These are phyloP conservation scores for Drosophila niveifrons DNA, from an alignment of 2,888 invertebrate genomes.

Conservation along the genomic window DNA sequence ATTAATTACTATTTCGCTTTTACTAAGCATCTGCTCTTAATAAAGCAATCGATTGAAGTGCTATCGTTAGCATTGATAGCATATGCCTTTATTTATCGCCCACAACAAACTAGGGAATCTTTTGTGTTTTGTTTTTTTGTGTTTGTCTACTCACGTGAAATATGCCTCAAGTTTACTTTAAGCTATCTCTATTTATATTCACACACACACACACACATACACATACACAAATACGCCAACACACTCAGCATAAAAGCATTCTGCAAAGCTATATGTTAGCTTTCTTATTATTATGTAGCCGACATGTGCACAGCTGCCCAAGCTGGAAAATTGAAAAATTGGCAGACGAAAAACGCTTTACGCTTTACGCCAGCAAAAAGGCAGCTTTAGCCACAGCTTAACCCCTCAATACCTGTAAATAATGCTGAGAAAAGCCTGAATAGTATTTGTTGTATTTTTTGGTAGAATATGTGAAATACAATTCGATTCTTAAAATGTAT, in stretches of 20 bases:
- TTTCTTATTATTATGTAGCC: conserved; percentile 25
- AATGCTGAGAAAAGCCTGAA: neutral
- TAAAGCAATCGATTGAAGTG: neutral
- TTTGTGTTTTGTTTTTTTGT: neutral
- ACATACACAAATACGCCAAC: conserved; percentile 3
- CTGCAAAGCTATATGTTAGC: conserved; percentile 19
- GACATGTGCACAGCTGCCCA: conserved; percentile 29
- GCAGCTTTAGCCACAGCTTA: conserved; percentile 29
- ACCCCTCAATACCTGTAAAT: conserved; percentile 21
- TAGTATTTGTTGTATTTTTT: neutral
- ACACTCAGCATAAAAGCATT: neutral
- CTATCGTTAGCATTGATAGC: neutral
- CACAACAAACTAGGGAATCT: neutral
- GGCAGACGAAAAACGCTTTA: conserved; percentile 18
- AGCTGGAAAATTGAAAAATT: conserved; percentile 59
- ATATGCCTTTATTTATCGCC: neutral
- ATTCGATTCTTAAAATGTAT: too few species aligned
- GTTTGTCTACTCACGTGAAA: neutral
- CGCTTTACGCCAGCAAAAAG: conserved; percentile 5
- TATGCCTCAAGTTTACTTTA: conserved; percentile 11
- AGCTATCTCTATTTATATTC: conserved; percentile 21
- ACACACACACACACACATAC: conserved; percentile 1
- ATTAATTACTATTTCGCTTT: neutral
- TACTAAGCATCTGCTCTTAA: neutral
- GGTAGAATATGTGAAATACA: neutral